Evolutionary conservation across 1,140 invertebrate species (phyloP), one percentile per base, ranked within the genome.

Genomic region (Galleria mellonella): DNA sequence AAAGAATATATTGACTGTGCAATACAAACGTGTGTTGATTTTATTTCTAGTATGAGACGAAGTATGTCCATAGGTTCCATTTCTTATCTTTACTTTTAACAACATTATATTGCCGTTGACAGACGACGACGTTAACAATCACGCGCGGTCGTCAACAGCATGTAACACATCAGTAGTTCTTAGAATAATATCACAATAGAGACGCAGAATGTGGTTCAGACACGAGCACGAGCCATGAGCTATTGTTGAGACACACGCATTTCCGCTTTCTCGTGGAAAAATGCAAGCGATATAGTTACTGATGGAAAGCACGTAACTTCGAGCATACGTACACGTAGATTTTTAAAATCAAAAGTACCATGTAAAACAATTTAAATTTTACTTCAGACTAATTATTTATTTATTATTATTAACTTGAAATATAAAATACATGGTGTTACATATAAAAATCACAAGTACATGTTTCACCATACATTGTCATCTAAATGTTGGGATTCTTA

Each of bases 191-290:
- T 70, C 70, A 78, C 75, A 79, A 81, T 73, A 60, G 57, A 43
- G 39, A 51, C 48, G 51, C 58, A 76, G 70, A 78, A 76, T 79
- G 72, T 74, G 63, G 71, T 59, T 62, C 68, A 66, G 65, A 3
- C 9, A 15, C 14, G 17, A 69, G 48, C 69, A 67, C 69, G 65
- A 69, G 68, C 65, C 61, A 47, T 62, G 51, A 63, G 71, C 68
- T 58, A 83, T 81, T 81, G 79, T 81, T 64, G 61, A 72, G 63
- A 79, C 69, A 77, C 72, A 67, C 72, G 72, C 63, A 69, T 82
- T 84, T 82, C 81, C 77, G 81, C 81, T 84, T 82, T 84, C 81
- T 72, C 81, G 76, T 75, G 76, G 72, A 84, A 84, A 81, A 84
- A 82, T 82, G 77, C 74, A 74, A 62, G 62, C 77, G 62, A 6